phyloP scores from a whole-genome alignment of 2,797 vertebrate species.

The Anguilla anguilla region DNA sequence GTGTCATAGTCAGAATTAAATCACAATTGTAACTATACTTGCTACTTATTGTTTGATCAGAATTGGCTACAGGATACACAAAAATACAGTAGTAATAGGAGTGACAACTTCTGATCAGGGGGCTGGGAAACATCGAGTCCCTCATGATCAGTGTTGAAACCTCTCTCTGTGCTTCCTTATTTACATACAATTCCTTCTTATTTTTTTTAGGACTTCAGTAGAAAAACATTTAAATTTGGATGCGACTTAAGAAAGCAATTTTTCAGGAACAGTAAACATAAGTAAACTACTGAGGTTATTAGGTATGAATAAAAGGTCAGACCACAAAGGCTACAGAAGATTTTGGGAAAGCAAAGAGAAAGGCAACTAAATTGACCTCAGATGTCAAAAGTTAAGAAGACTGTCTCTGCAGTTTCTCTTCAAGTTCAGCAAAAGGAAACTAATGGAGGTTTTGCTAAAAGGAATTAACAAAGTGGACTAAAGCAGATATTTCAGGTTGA shows the following conservation, averaged over 20 bases:
- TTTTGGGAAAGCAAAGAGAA: background rate
- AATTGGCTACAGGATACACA: background rate
- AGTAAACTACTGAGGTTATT: too few species aligned
- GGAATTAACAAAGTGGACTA: too few species aligned
- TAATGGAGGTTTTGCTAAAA: too few species aligned
- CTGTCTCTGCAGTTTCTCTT: background rate
- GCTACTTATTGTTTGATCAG: background rate
- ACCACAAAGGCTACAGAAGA: background rate
- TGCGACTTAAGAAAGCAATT: background rate
- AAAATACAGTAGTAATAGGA: background rate
- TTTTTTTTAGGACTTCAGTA: background rate
- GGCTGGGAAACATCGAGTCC: background rate
- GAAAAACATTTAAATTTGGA: background rate
- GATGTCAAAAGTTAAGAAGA: background rate
- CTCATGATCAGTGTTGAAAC: background rate
- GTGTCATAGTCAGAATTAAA: background rate
- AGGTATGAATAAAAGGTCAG: too few species aligned
- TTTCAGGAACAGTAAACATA: too few species aligned
- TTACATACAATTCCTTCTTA: background rate
- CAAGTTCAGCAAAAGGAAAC: too few species aligned
- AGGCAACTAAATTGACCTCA: background rate
- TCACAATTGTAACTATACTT: background rate
- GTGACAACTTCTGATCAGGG: background rate
- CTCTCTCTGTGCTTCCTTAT: background rate
- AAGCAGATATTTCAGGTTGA: too few species aligned